Base-by-base conservation (phyloP, 1,140 invertebrate genomes). In the Halesus radiatus region DNA sequence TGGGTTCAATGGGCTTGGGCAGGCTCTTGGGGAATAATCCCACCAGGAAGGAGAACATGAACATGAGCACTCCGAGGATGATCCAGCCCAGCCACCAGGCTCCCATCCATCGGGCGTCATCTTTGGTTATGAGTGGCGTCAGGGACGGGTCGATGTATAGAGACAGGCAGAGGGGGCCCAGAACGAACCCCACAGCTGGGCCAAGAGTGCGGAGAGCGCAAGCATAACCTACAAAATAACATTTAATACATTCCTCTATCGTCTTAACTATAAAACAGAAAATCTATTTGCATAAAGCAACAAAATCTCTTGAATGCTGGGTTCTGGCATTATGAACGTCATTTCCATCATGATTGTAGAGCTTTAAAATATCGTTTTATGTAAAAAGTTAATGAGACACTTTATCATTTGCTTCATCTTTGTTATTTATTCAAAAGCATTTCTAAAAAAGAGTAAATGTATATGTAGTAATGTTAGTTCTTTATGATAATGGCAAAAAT, bases 21-120 rank as follows among this genome's bases (percentile, higher is more conserved):
- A 93, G 83, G 70, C 91, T 85, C 79, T 90, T 90, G 26, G 92
- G 92, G 79, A 93, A 93, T 81, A 92, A 87, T 0, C 91, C 90
- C 56, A 93, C 91, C 3, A 93, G 82, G n/a, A 91, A 79, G 2
- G 92, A 87, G 80, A 93, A 91, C 22, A 92, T 84, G n/a, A 89
- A 86, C 90, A 93, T 91, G 1, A 90, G 84, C 0, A 87, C 87
- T 4, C 92, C 92, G 16, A 93, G 84, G 58, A 93, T 89, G 8
- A 92, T 87, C 92, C 92, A 93, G 22, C 92, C 92, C 16, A 94
- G 85, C 93, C 93, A 94, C 93, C 93, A 94, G 13, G 93, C 93
- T 18, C 93, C 93, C 58, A 94, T 83, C 93, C 93, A 94, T 81
- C 93, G 86, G 74, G 91, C 90, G 86, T 94, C 93, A 64, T 91